Percentiles rank a stretch among this genome's conserved stretches.
phyloP scores from a whole-genome alignment of 2,113 vertebrate genomes.

The Origma solitaria region DNA sequence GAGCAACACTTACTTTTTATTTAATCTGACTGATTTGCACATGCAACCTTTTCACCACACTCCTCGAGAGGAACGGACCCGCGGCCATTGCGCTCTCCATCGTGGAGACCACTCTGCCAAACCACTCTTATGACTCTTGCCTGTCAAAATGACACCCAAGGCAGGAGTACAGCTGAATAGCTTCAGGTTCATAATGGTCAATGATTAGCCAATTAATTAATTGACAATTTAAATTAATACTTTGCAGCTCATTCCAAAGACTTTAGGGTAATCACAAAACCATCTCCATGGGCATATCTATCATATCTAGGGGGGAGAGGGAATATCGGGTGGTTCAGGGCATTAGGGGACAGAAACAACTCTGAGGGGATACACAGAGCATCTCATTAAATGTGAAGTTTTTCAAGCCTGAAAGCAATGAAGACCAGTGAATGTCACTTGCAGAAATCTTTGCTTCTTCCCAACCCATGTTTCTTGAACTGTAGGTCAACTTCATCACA shows the following conservation, averaged over 20 bases:
- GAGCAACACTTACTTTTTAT: neutral
- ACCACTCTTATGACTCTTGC: neutral
- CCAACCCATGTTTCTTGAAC: neutral
- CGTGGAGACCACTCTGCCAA: accelerated
- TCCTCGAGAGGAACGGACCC: neutral
- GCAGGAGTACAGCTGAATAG: neutral
- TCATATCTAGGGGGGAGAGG: neutral
- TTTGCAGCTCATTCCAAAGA: neutral
- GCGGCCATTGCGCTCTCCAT: accelerated
- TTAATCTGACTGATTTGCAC: neutral
- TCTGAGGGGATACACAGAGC: neutral
- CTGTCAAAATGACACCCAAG: neutral
- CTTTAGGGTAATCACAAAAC: neutral
- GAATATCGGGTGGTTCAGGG: neutral
- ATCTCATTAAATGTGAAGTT: neutral
- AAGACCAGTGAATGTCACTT: neutral
- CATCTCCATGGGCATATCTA: neutral
- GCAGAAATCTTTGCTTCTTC: neutral
- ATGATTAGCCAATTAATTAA: neutral
- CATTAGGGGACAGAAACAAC: neutral
- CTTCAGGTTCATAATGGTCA: neutral
- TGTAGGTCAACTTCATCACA: neutral
- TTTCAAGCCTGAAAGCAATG: neutral
- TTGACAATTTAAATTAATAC: neutral
- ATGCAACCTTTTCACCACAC: neutral